Evolutionary conservation across 2,113 vertebrate species (phyloP).

Genomic region (Alosa alosa): DNA sequence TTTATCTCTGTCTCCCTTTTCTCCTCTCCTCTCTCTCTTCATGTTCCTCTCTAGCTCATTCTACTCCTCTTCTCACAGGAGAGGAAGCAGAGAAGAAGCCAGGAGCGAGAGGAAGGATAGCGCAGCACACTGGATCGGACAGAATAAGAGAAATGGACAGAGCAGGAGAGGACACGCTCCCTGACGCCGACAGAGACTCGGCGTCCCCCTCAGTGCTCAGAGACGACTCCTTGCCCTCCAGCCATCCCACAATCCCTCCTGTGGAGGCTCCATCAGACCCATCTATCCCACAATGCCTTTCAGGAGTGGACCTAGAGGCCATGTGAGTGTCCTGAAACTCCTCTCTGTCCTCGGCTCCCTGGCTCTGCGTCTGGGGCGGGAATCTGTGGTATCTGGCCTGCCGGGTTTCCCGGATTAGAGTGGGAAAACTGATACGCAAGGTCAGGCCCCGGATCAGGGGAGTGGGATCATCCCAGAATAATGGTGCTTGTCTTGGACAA

Average conservation of each 20-base stretch:
- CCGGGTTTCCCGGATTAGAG: too few species aligned
- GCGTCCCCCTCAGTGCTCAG: background rate
- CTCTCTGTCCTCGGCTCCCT: too few species aligned
- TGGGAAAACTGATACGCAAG: too few species aligned
- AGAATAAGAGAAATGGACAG: conserved; percentile 24
- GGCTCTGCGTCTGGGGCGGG: too few species aligned
- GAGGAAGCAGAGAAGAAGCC: background rate
- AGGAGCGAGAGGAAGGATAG: background rate
- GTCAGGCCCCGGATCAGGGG: too few species aligned
- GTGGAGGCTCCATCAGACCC: conserved; percentile 18
- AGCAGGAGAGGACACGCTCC: conserved; percentile 8
- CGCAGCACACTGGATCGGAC: background rate
- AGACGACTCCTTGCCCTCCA: conserved; percentile 9
- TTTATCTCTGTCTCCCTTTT: too few species aligned
- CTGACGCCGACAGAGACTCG: conserved; percentile 16
- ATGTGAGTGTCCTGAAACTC: background rate
- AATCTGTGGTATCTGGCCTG: too few species aligned
- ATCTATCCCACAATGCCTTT: background rate
- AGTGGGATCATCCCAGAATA: too few species aligned
- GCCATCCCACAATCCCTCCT: background rate
- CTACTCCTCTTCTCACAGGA: conserved; percentile 24
- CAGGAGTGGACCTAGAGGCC: background rate
- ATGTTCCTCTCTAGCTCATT: background rate
- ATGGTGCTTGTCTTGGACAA: too few species aligned
- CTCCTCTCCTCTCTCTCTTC: background rate